Base-by-base conservation (phyloP, 2,113 vertebrate genomes). In the Channa argus region DNA sequence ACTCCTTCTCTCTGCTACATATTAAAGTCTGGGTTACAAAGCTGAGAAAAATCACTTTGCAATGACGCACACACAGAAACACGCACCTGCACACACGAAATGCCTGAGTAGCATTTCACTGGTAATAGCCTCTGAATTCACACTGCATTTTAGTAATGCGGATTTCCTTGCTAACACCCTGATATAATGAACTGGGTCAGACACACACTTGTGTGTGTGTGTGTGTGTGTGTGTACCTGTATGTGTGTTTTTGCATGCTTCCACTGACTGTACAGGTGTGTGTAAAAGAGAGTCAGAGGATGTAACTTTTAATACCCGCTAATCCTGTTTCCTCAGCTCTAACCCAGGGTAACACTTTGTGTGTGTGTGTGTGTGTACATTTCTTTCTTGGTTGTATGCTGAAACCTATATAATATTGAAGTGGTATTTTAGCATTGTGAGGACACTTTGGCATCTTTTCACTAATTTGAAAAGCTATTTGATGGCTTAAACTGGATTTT, bases 121-220 rank as follows among this genome's bases (percentile, higher is more conserved):
- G 53, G 12, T 84, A 84, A 82, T 82, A 81, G 67, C 52, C 71
- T 76, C 52, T 76, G 60, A 70, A 79, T 78, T 84, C 74, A 62
- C 52, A 11, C 63, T 64, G 74, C 80, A 84, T 73, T 69, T 71
- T 80, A 88, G 86, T 84, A 78, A 63, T 70, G 33, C 1, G 49
- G 79, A 73, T 90, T 85, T 80, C 43, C 56, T 39, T 15, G 6
- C 67, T 76, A 73, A 83, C 71, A 69, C 71, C 58, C 71, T 67
- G 55, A 11, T 47, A 62, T 74, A 85, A 84, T 86, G 66, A 89
- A 86, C 66, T 79, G 83, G 80, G 85, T 84, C 77, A 83, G 54
- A 45, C 39, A 43, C 55, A 41, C 37, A 44, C 9, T 47, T 15
- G 12, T 56, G 54, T 65, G 53, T 65, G 53, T 74, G 52, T 60